A percentile compares a stretch with the other conserved stretches of the same genome.
Evolutionary conservation across 2,797 vertebrate genomes (phyloP).

Genomic region (Onychomys arenicola): DNA sequence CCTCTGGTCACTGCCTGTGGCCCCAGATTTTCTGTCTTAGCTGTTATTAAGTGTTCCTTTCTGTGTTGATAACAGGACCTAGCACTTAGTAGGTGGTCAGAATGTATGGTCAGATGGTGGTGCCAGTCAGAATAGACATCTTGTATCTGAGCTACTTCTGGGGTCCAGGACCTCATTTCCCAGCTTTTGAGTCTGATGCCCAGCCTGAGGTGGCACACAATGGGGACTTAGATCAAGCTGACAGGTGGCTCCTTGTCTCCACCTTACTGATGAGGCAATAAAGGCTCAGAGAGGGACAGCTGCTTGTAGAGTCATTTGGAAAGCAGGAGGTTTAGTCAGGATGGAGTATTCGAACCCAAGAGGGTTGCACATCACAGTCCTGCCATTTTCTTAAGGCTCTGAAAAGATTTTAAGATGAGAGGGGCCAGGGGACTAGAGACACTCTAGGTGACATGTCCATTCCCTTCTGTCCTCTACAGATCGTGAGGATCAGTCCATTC

Average conservation of each 20-base stretch:
- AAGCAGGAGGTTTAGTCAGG: neutral
- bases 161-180: neutral
- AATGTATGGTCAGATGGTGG: neutral
- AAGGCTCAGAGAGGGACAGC: neutral
- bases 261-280: neutral
- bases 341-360: neutral
- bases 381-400: neutral
- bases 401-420: neutral
- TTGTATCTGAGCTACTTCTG: neutral
- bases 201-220: rapidly evolving
- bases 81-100: neutral
- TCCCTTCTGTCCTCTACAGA: slow-evolving; percentile 86
- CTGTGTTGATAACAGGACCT: neutral
- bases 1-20: neutral
- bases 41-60: neutral
- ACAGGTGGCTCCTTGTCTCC: neutral
- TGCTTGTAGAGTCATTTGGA: neutral
- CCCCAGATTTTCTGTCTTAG: neutral
- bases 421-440: neutral
- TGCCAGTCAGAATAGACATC: rapidly evolving
- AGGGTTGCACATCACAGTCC: neutral
- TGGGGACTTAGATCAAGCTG: neutral
- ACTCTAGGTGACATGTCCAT: neutral
- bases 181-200: neutral
- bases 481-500: slow-evolving; percentile 95